These are phyloP conservation scores for Paratilapia polleni DNA, from an alignment of 2,113 vertebrate species.

Conservation along the genomic window DNA sequence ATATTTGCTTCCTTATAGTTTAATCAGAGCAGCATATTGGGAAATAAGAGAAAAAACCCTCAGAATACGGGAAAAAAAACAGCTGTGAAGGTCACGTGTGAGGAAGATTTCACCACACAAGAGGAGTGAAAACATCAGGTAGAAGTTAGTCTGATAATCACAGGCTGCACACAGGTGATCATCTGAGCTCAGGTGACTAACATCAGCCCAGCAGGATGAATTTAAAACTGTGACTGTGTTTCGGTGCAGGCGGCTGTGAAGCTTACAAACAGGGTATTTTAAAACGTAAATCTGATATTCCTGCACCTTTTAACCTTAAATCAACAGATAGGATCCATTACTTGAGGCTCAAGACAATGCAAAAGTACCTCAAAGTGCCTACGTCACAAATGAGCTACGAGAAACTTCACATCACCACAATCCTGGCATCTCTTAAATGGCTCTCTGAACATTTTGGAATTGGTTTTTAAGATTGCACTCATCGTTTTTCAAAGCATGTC, in stretches of 20 bases:
- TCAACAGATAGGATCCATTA: not conserved
- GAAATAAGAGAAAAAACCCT: not conserved
- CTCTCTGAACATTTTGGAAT: too few relatives aligned
- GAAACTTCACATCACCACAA: too few relatives aligned
- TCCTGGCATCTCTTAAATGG: too few relatives aligned
- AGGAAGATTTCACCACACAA: not conserved
- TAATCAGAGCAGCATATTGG: not conserved
- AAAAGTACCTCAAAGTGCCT: not conserved
- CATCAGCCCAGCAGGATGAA: not conserved
- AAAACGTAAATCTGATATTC: not conserved
- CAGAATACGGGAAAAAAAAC: not conserved
- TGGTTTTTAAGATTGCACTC: too few relatives aligned
- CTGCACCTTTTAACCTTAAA: not conserved
- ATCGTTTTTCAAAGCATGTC: too few relatives aligned
- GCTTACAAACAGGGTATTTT: not conserved
- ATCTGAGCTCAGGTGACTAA: not conserved
- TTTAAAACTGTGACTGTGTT: too few relatives aligned
- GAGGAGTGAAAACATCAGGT: not conserved
- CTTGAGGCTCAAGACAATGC: not conserved
- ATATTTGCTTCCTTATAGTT: not conserved
- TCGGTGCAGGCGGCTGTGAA: not conserved
- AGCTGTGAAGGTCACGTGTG: not conserved
- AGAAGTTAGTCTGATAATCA: not conserved
- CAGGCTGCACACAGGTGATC: not conserved
- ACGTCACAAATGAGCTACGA: too few relatives aligned